These are phyloP conservation scores for Congeria kusceri DNA, from an alignment of 2,888 invertebrate genomes.

Conservation along the genomic window DNA sequence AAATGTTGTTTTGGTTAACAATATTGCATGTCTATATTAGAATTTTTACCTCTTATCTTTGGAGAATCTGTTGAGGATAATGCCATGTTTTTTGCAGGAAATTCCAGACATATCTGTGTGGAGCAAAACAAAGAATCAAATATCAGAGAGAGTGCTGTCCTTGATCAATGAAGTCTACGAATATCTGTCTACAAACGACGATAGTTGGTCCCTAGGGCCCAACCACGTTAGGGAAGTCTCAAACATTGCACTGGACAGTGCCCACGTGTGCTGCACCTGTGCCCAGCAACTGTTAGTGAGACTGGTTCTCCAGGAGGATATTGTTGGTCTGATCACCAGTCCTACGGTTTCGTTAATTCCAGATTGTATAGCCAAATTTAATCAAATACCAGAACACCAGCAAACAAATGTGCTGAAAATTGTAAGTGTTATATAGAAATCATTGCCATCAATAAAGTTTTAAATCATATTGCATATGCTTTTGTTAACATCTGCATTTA, in stretches of 20 bases:
- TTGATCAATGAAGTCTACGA: conserved; percentile 66
- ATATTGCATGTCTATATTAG: too few relatives aligned
- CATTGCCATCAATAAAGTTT: too few relatives aligned
- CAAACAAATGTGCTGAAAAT: conserved; percentile 62
- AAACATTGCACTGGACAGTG: conserved; percentile 61
- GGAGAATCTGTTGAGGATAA: too few relatives aligned
- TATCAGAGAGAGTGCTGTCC: conserved; percentile 44
- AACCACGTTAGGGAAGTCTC: conserved; percentile 67
- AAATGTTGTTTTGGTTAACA: too few relatives aligned
- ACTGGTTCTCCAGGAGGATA: conserved; percentile 62
- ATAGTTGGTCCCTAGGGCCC: conserved; percentile 68
- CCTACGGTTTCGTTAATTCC: conserved; percentile 47
- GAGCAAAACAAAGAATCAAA: conserved; percentile 31
- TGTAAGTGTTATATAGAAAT: conserved; percentile 50
- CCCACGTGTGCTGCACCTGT: conserved; percentile 40
- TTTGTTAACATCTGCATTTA: too few relatives aligned
- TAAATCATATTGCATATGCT: too few relatives aligned
- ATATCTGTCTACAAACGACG: conserved; percentile 53
- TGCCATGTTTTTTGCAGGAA: conserved; percentile 27
- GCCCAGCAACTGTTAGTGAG: conserved; percentile 62
- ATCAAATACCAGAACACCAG: conserved; percentile 47
- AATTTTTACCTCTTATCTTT: too few relatives aligned
- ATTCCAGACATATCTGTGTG: conserved; percentile 28
- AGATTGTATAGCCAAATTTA: conserved; percentile 64
- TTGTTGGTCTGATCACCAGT: conserved; percentile 28